Conservation (phyloP, 1,140 invertebrate genomes). For the Heterodera schachtii region DNA sequence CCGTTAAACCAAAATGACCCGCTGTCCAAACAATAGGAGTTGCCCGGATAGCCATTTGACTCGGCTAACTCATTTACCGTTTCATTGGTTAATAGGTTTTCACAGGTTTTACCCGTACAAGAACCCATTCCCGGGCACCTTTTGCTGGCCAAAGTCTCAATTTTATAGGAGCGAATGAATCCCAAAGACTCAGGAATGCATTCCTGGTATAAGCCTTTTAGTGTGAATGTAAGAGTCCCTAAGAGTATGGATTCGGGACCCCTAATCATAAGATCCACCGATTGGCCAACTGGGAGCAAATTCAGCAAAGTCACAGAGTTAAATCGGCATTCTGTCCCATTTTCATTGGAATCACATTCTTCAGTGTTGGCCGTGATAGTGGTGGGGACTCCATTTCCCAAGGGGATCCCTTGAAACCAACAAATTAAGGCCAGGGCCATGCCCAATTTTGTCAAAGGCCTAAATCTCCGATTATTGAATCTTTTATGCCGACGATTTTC, state of each 20-base stretch:
- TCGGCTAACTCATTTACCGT: neutral
- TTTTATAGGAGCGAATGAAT: neutral
- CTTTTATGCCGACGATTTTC: too few species aligned
- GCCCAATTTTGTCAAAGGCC: neutral
- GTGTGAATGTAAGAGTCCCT: neutral
- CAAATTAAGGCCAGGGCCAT: neutral
- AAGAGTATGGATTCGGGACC: neutral
- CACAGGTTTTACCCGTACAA: neutral
- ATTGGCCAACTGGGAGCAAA: slow-evolving; percentile 7
- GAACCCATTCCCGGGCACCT: neutral
- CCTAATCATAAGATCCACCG: neutral
- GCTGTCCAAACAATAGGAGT: neutral
- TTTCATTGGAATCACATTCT: neutral
- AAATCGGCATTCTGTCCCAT: neutral
- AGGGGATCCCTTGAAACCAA: neutral
- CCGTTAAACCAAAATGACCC: neutral
- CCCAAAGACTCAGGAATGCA: neutral
- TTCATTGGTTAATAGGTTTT: neutral
- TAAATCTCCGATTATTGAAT: too few species aligned
- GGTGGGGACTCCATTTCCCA: neutral
- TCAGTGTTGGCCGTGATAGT: neutral
- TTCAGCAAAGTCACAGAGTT: neutral
- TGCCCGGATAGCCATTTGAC: neutral
- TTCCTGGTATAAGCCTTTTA: neutral
- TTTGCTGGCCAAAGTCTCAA: neutral